A percentile compares a stretch with the other conserved stretches of the same genome.
phyloP scores from a whole-genome alignment of 1,140 invertebrate genomes.

The Drosophila lacteicornis region DNA sequence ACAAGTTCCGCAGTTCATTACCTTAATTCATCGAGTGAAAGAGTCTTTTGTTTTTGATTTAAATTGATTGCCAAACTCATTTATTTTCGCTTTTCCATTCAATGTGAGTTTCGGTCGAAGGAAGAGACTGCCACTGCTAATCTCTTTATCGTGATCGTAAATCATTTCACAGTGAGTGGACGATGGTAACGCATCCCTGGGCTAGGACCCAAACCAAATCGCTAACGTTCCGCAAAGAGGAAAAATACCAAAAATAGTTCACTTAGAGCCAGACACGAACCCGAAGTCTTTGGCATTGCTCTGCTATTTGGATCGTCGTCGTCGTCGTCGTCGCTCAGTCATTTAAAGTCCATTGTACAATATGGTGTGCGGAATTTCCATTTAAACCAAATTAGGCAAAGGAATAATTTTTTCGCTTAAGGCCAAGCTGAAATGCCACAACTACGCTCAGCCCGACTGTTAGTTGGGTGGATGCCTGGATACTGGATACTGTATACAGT shows the following conservation, averaged over 20 bases:
- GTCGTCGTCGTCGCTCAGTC: constrained; percentile 49
- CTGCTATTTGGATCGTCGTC: constrained; percentile 19
- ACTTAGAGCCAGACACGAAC: constrained; percentile 49
- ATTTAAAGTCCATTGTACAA: constrained; percentile 81
- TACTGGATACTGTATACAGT: neutral
- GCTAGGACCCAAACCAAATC: constrained; percentile 35
- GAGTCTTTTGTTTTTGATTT: neutral
- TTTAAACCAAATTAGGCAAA: constrained; percentile 82
- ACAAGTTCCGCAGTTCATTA: neutral
- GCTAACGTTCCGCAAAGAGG: constrained; percentile 38
- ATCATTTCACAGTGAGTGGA: constrained; percentile 51
- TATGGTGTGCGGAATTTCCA: constrained; percentile 82
- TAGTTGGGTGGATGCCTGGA: constrained; percentile 38
- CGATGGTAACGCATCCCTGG: constrained; percentile 17
- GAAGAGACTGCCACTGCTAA: constrained; percentile 27
- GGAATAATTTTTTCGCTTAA: constrained; percentile 73
- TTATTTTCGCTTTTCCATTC: constrained; percentile 26
- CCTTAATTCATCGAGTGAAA: neutral
- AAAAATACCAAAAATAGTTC: constrained; percentile 75
- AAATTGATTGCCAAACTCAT: constrained; percentile 25
- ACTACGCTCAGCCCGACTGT: constrained; percentile 36
- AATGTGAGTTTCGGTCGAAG: constrained; percentile 3
- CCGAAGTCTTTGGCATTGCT: constrained; percentile 38
- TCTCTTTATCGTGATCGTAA: constrained; percentile 65
- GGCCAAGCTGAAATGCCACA: constrained; percentile 52